These are phyloP conservation scores for Drosophila peninsularis DNA, from an alignment of 2,888 invertebrate species.

Conservation along the genomic window DNA sequence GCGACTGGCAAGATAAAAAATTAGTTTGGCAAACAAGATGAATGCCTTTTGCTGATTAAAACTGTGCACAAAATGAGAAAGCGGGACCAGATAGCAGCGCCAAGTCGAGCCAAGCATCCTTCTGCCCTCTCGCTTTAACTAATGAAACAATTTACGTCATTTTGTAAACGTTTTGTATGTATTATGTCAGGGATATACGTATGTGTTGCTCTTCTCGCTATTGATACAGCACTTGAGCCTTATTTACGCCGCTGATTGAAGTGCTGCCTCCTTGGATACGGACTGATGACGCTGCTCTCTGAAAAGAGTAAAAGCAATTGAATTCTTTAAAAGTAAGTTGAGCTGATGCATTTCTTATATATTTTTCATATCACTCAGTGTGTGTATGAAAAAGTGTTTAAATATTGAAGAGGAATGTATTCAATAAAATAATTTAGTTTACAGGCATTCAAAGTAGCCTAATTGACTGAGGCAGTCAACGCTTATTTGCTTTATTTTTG, in stretches of 20 bases:
- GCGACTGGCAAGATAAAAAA: slow-evolving; percentile 76
- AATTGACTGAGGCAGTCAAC: too few species aligned
- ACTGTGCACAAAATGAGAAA: slow-evolving; percentile 53
- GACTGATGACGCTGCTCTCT: slow-evolving; percentile 8
- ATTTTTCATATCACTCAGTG: too few species aligned
- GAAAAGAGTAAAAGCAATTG: slow-evolving; percentile 18
- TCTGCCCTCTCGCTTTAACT: slow-evolving; percentile 12
- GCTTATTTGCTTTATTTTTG: not conserved
- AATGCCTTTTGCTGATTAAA: slow-evolving; percentile 83
- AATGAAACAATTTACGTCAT: slow-evolving; percentile 51
- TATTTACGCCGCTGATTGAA: slow-evolving; percentile 12
- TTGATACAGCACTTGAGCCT: slow-evolving; percentile 13
- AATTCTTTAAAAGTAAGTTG: not conserved
- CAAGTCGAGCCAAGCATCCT: slow-evolving; percentile 2
- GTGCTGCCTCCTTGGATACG: not conserved
- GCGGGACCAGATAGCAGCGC: slow-evolving; percentile 12
- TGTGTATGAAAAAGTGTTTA: too few species aligned
- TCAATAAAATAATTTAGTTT: too few species aligned
- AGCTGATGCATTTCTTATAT: not conserved
- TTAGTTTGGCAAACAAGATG: slow-evolving; percentile 81
- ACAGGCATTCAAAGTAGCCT: too few species aligned
- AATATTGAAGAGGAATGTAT: too few species aligned
- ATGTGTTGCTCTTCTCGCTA: slow-evolving; percentile 3
- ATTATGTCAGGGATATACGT: slow-evolving; percentile 17
- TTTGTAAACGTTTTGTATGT: slow-evolving; percentile 15